phyloP scores from a whole-genome alignment of 2,888 invertebrate genomes.

The Agriotes lineatus region DNA sequence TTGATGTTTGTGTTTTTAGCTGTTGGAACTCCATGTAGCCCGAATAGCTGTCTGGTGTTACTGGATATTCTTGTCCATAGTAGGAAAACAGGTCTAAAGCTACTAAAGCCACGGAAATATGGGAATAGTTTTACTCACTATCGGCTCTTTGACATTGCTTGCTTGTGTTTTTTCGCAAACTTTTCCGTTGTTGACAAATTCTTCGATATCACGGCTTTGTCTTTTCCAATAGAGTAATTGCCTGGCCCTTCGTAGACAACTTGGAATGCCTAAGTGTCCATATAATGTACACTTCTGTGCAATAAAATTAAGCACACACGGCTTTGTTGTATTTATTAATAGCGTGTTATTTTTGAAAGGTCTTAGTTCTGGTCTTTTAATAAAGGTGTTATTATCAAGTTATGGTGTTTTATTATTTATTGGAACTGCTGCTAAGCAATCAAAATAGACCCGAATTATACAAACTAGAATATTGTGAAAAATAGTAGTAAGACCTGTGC shows the following conservation, averaged over 20 bases:
- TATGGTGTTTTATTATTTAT: too few relatives aligned
- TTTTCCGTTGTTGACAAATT: constrained; percentile 17
- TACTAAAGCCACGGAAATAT: constrained; percentile 28
- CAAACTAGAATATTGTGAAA: too few relatives aligned
- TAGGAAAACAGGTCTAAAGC: constrained; percentile 28
- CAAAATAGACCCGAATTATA: too few relatives aligned
- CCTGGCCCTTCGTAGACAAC: constrained; percentile 29
- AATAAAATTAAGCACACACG: too few relatives aligned
- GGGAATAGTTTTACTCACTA: constrained; percentile 13
- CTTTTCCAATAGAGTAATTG: constrained; percentile 33
- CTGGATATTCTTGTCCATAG: constrained; percentile 21
- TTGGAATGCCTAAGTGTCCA: constrained; percentile 36
- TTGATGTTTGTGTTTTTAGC: neutral
- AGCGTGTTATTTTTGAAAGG: too few relatives aligned
- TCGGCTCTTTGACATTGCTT: constrained; percentile 21
- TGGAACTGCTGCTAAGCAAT: too few relatives aligned
- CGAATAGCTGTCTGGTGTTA: constrained; percentile 33
- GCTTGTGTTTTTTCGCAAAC: constrained; percentile 24
- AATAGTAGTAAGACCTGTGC: too few relatives aligned
- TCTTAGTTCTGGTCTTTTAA: too few relatives aligned
- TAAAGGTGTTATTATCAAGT: too few relatives aligned
- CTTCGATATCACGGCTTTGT: constrained; percentile 27
- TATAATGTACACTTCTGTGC: too few relatives aligned
- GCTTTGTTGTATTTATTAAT: too few relatives aligned
- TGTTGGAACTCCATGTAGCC: constrained; percentile 30